Conservation (phyloP, 2,888 invertebrate genomes). For the Sminthurides aquaticus region DNA sequence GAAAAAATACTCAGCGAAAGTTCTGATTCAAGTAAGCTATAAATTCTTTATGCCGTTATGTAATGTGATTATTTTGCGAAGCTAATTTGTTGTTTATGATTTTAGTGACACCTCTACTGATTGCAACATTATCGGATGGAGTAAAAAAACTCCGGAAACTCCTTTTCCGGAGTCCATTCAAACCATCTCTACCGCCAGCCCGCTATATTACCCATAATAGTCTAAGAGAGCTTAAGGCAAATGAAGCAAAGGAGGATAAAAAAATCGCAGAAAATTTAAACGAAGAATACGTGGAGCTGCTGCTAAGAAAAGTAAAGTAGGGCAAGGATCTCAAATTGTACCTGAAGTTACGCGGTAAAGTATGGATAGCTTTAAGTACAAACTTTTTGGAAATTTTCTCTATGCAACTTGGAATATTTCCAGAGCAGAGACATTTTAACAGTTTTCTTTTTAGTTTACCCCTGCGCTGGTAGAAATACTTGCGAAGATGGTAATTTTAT, state of each 20-base stretch:
- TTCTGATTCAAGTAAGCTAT: too few species aligned
- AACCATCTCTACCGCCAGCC: too few species aligned
- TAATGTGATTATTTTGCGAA: too few species aligned
- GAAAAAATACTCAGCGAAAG: too few species aligned
- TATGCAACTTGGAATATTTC: neutral
- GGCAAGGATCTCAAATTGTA: conserved; percentile 5
- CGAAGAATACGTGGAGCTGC: neutral
- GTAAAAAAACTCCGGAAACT: too few species aligned
- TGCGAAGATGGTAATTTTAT: too few species aligned
- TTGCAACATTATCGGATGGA: neutral
- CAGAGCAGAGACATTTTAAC: neutral
- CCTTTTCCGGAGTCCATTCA: too few species aligned
- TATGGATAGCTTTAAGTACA: neutral
- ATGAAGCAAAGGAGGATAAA: conserved; percentile 4
- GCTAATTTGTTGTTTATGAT: too few species aligned
- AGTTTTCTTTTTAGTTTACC: too few species aligned
- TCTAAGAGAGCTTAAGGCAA: neutral
- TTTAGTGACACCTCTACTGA: too few species aligned
- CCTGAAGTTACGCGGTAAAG: neutral
- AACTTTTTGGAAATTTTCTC: neutral
- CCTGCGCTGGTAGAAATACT: too few species aligned
- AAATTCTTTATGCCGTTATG: too few species aligned
- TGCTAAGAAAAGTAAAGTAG: neutral
- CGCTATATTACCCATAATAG: neutral
- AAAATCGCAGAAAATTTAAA: conserved; percentile 1